Evolutionary conservation across 2,888 invertebrate genomes (phyloP), one percentile per base, ranked within the genome.

Genomic region (Crocallis elinguaria): DNA sequence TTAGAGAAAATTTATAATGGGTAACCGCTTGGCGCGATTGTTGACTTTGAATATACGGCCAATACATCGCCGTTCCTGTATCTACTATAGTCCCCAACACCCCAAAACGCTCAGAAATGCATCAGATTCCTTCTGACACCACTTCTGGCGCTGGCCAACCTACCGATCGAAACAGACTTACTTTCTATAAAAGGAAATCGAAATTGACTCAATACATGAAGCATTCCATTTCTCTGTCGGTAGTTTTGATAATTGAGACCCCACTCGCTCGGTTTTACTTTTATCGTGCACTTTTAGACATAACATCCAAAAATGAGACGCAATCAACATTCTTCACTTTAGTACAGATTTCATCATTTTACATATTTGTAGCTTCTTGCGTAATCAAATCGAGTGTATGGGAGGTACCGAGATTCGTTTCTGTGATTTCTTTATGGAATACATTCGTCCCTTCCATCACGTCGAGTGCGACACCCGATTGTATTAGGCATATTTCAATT

Each of bases 141-240:
- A 19, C 73, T 60, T 54, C 66, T 73, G 48, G 68, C 71, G 48
- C 66, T 73, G 48, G 68, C 71, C 73, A 69, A 38, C 59, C 73
- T 75, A 75, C 68, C 75, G 77, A 86, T 83, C 79, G 74, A 79
- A 82, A 82, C 84, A 84, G 82, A 85, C 75, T 90, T 86, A 89
- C 90, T 90, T 90, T 90, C 90, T 90, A 89, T 84, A 87, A 87
- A 88, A 88, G 87, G 88, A 90, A 89, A 90, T 88, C 89, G 88
- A 89, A 89, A 89, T 88, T 85, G 83, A 84, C 81, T 86, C 79
- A 84, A 78, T 80, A 79, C 82, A 82, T 82, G 81, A 79, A 74
- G 81, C 86, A 88, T 86, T 86, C 84, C 85, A 86, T 87, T 90
- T 88, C 87, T 86, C 86, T 86, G 82, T 82, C 82, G 74, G 76